Evolutionary conservation across 2,113 vertebrate species (phyloP).

Genomic region (Channa argus): DNA sequence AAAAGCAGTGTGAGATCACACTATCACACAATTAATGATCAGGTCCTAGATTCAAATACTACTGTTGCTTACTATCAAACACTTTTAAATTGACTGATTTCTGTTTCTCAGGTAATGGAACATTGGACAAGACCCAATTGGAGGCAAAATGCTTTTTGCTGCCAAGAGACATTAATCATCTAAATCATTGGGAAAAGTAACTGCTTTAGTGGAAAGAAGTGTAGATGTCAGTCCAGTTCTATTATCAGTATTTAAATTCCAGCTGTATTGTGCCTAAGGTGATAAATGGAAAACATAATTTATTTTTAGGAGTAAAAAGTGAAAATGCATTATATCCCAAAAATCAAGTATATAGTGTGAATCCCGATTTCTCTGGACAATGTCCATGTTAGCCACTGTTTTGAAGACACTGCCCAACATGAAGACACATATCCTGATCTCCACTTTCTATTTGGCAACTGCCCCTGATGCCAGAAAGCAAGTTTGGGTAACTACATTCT

Average conservation of each 20-base stretch:
- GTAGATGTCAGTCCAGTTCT: conserved; percentile 16
- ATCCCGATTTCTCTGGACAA: conserved; percentile 27
- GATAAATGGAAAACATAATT: neutral
- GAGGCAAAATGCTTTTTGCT: conserved; percentile 31
- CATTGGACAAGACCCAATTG: conserved; percentile 56
- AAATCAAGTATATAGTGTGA: conserved; percentile 7
- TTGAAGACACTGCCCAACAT: neutral
- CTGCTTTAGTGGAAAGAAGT: conserved; percentile 23
- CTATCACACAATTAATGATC: conserved; percentile 30
- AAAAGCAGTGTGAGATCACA: conserved; percentile 27
- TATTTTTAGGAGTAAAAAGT: neutral
- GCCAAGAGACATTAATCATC: conserved; percentile 58
- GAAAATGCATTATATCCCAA: neutral
- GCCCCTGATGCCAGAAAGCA: conserved; percentile 32
- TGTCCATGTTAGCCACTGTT: conserved; percentile 7
- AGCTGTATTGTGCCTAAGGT: neutral
- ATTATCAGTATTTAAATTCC: conserved; percentile 4
- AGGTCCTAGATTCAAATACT: conserved; percentile 36
- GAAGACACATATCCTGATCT: conserved; percentile 21
- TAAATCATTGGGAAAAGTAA: conserved; percentile 36
- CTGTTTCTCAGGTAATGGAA: conserved; percentile 51
- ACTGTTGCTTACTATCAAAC: conserved; percentile 39
- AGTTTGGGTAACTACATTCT: conserved; percentile 23
- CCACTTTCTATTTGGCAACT: conserved; percentile 38
- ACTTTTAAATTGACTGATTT: conserved; percentile 59